A percentile compares a stretch with the other conserved stretches of the same genome.
Evolutionary conservation across 2,113 vertebrate genomes (phyloP).

Genomic region (Stercorarius parasiticus): DNA sequence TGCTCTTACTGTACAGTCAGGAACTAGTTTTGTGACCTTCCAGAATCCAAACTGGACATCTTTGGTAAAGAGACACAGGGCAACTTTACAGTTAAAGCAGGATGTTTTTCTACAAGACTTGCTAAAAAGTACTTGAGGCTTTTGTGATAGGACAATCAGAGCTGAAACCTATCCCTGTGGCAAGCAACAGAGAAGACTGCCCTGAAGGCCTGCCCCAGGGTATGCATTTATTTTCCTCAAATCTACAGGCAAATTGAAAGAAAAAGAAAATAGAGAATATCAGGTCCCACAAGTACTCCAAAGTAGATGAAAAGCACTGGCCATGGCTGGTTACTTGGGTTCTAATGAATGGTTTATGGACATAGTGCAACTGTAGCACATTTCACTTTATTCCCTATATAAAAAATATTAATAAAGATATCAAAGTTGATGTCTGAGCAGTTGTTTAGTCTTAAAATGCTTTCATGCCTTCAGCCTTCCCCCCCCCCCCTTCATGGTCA

Average conservation of each 20-base stretch:
- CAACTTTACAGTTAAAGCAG: not conserved
- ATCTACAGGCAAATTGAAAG: not conserved
- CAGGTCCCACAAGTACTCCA: not conserved
- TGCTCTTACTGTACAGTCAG: not conserved
- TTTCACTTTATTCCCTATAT: not conserved
- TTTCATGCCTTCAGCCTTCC: not conserved
- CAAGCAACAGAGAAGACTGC: not conserved
- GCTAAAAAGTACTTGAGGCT: not conserved
- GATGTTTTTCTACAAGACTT: not conserved
- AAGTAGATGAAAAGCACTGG: not conserved
- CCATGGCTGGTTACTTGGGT: not conserved
- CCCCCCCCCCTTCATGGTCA: not conserved
- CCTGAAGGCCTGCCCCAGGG: constrained; percentile 10
- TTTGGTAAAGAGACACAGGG: not conserved
- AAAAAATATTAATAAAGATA: not conserved
- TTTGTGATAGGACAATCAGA: not conserved
- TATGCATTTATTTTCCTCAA: not conserved
- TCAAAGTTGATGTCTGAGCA: not conserved
- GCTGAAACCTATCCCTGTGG: not conserved
- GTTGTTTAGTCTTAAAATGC: not conserved
- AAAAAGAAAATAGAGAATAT: not conserved
- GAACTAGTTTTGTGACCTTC: not conserved
- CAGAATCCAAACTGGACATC: not conserved
- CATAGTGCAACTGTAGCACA: not conserved
- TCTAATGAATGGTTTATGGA: not conserved